Percentiles rank a stretch among this genome's conserved stretches.
Evolutionary conservation across 1,140 invertebrate genomes (phyloP).

Genomic region (Zaprionus ornatus): DNA sequence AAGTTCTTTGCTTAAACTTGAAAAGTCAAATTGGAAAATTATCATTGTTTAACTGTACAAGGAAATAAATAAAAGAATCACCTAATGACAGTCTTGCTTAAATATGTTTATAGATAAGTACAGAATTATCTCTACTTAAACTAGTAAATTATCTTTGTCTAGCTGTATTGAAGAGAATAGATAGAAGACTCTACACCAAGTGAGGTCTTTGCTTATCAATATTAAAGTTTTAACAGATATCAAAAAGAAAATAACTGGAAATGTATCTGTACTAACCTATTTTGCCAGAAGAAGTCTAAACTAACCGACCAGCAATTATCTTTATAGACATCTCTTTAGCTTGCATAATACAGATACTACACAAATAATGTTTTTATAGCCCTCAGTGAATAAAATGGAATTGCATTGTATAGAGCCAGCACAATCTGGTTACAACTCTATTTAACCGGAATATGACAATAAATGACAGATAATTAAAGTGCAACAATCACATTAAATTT

Average conservation of each 20-base stretch:
- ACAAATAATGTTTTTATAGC: not conserved
- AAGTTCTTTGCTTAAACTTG: too few species aligned
- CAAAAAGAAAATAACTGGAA: not conserved
- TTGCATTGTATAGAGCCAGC: not conserved
- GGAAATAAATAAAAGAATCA: too few species aligned
- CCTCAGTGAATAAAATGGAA: not conserved
- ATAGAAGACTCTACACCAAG: too few species aligned
- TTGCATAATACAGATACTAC: not conserved
- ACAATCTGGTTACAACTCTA: conserved; percentile 37
- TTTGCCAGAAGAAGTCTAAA: too few species aligned
- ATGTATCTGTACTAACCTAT: not conserved
- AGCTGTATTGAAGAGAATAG: too few species aligned
- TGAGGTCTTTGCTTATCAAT: too few species aligned
- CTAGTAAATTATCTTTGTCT: too few species aligned
- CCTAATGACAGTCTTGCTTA: too few species aligned
- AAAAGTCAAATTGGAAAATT: too few species aligned
- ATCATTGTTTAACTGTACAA: too few species aligned
- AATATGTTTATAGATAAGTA: too few species aligned
- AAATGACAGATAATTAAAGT: conserved; percentile 77
- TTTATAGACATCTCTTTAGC: not conserved
- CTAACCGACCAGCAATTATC: not conserved
- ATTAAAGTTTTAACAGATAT: not conserved
- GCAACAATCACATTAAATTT: conserved; percentile 72
- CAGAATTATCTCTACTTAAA: too few species aligned
- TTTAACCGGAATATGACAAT: conserved; percentile 50